Evolutionary conservation across 1,140 invertebrate species (phyloP).

Genomic region (Portunus trituberculatus): DNA sequence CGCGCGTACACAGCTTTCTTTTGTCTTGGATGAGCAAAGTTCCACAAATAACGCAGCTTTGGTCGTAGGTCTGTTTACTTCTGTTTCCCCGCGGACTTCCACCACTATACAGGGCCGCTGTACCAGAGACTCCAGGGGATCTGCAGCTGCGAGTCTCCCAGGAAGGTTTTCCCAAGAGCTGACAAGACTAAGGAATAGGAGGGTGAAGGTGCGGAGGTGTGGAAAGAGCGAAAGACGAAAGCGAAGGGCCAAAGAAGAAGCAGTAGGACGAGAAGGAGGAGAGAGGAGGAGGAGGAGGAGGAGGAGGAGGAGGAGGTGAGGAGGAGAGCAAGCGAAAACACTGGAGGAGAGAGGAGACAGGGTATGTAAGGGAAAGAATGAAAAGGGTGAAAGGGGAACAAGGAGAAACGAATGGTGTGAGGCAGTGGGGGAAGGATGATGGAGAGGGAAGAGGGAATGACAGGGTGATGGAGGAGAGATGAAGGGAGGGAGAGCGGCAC

Average conservation of each 20-base stretch:
- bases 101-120: neutral
- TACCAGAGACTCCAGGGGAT: neutral
- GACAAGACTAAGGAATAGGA: neutral
- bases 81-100: neutral
- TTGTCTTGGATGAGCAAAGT: neutral
- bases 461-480: neutral
- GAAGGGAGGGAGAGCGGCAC: neutral
- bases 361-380: neutral
- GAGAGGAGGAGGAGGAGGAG: neutral
- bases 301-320: neutral
- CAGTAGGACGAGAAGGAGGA: no score
- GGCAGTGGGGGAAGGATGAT: neutral
- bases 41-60: neutral
- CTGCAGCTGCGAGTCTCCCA: neutral
- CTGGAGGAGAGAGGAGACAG: neutral
- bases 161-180: neutral
- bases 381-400: neutral
- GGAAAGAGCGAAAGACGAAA: no score
- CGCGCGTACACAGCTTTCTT: neutral
- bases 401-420: constrained; percentile 20
- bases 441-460: neutral
- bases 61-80: neutral
- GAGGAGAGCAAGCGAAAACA: neutral
- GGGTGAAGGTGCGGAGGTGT: no score
- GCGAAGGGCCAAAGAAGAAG: no score